phyloP scores from a whole-genome alignment of 2,797 vertebrate genomes.

The Rhyacichthys aspro region DNA sequence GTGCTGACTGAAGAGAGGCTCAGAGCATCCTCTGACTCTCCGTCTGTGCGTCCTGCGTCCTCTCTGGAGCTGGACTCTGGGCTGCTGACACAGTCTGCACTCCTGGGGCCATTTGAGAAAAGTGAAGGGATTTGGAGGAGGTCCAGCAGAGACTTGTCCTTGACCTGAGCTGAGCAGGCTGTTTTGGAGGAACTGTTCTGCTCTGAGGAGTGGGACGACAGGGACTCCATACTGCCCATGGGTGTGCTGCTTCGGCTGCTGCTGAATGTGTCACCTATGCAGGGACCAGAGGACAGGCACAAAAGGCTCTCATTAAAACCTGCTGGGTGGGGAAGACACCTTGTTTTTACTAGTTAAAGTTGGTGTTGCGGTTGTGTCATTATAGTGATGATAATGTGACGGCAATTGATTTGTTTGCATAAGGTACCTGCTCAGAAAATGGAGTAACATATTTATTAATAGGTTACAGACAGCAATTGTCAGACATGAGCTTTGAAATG shows the following conservation, averaged over 20 bases:
- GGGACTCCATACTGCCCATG: constrained; percentile 94
- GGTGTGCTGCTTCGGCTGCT: constrained; percentile 95
- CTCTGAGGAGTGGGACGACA: constrained; percentile 98
- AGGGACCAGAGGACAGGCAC: constrained; percentile 63
- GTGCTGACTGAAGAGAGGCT: constrained; percentile 80
- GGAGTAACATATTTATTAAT: no score
- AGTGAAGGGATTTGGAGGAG: constrained; percentile 54
- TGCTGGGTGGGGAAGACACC: constrained; percentile 9
- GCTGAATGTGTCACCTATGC: constrained; percentile 92
- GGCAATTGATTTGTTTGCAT: no score
- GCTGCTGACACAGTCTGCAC: constrained; percentile 83
- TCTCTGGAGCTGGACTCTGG: constrained; percentile 92
- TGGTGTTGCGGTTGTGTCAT: no score
- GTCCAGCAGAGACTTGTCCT: constrained; percentile 77
- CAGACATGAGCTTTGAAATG: no score
- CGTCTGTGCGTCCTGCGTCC: constrained; percentile 87
- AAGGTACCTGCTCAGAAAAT: no score
- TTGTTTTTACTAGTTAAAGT: neutral
- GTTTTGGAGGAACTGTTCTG: constrained; percentile 89
- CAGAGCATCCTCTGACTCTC: constrained; percentile 87
- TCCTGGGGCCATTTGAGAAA: constrained; percentile 84
- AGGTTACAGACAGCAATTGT: no score
- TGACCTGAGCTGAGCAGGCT: constrained; percentile 68
- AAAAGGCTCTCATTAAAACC: constrained; percentile 70
- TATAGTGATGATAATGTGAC: no score